Conservation (phyloP, 2,888 invertebrate genomes). For the Callyntrura guangdongensis region DNA sequence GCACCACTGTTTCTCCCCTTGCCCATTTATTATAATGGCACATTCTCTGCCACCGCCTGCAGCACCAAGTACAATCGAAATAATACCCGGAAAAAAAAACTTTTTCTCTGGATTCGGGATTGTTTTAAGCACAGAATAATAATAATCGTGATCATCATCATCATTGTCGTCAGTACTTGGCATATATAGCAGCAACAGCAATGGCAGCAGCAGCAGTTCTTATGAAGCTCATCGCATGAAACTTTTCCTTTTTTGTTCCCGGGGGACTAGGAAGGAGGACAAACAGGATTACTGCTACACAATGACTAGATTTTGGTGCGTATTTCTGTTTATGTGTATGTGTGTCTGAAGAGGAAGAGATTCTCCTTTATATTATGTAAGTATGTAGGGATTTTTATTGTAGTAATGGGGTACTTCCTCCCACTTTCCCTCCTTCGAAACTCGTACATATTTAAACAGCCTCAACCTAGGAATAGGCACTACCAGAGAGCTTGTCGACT, state of each 20-base stretch:
- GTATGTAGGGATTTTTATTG: not conserved
- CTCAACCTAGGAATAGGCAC: not conserved
- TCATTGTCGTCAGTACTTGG: not conserved
- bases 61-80: constrained; percentile 31
- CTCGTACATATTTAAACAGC: constrained; percentile 35
- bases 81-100: not conserved
- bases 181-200: not conserved
- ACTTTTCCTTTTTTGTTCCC: not conserved
- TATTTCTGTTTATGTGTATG: constrained; percentile 27
- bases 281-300: constrained; percentile 26
- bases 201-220: not conserved
- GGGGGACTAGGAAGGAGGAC: constrained; percentile 38
- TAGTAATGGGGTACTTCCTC: not conserved
- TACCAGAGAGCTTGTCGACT: too few relatives aligned
- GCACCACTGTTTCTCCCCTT: not conserved
- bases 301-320: constrained; percentile 33
- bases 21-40: constrained; percentile 44
- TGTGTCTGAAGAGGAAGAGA: not conserved
- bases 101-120: not conserved
- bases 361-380: not conserved
- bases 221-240: constrained; percentile 33
- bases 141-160: constrained; percentile 24
- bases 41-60: constrained; percentile 1
- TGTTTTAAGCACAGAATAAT: constrained; percentile 29
- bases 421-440: not conserved